A percentile compares a stretch with the other conserved stretches of the same genome.
phyloP scores from a whole-genome alignment of 2,797 vertebrate species.

The Hipposideros larvatus region DNA sequence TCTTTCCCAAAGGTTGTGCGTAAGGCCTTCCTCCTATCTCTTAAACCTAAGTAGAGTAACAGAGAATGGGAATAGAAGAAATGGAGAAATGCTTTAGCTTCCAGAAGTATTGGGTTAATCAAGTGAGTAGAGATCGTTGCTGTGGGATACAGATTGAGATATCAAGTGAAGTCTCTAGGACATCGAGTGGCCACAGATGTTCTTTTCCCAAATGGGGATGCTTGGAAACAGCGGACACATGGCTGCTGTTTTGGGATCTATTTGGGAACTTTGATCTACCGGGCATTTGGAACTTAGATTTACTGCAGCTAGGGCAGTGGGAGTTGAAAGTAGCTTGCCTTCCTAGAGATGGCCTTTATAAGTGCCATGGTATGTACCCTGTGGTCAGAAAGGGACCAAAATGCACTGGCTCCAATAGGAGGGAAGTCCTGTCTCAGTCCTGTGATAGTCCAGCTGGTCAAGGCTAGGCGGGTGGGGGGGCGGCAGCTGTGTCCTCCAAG shows the following conservation, averaged over 20 bases:
- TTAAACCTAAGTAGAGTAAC: not conserved
- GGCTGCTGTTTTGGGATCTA: not conserved
- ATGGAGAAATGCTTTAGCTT: not conserved
- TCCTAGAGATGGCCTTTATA: not conserved
- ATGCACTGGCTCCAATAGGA: rapidly evolving
- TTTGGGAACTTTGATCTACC: not conserved
- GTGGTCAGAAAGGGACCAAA: not conserved
- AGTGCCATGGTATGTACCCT: not conserved
- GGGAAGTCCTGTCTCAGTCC: not conserved
- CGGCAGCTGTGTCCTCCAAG: not conserved
- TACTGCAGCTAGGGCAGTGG: not conserved
- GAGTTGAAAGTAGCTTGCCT: not conserved
- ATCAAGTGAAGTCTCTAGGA: not conserved
- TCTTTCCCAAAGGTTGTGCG: not conserved
- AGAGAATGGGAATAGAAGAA: not conserved
- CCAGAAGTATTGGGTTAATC: not conserved
- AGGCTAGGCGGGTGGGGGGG: not conserved
- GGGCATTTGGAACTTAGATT: not conserved
- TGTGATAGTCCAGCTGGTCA: rapidly evolving
- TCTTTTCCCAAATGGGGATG: not conserved
- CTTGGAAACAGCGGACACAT: not conserved
- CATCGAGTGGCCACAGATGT: not conserved
- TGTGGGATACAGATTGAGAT: not conserved
- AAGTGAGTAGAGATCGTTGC: not conserved
- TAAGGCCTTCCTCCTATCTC: not conserved